Base-by-base conservation (phyloP, 2,113 vertebrate species). In the Cyrtonyx montezumae region DNA sequence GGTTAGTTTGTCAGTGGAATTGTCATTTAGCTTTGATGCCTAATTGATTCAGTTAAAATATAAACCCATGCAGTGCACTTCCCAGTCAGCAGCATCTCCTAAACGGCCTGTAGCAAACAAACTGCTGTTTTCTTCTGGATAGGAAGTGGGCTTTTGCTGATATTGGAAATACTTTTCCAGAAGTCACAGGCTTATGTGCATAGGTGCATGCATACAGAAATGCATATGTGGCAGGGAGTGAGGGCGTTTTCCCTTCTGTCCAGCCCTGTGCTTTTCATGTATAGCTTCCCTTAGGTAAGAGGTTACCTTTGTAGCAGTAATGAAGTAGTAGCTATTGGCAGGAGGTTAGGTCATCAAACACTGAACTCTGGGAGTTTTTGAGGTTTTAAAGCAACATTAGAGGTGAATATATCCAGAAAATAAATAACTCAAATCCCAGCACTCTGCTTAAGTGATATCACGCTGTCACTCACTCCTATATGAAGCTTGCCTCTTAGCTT, bases 131-230 rank as follows among this genome's bases (percentile, higher is more conserved):
- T 4, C 10, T 77, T 6, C 30, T 79, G 42, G 19, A 3, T 58
- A 11, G 26, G 45, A n/a, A 20, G 20, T 25, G 2, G 3, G 0
- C 15, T 66, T 48, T 46, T 67, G 28, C 2, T 11, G 42, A 70
- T 55, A 26, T 22, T 88, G 36, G 3, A 55, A 67, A 26, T 42
- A 67, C 19, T 37, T 91, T 77, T 46, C 85, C 18, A 55, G 32
- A 66, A 66, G 22, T 55, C 13, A 34, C 4, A 11, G 36, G 28
- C 25, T 46, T 61, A 36, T 71, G 36, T 32, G 16, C 2, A 0
- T 32, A 75, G 40, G 7, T 82, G 6, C 10, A 2, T 2, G 1
- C 46, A 2, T 9, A 53, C 12, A 80, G 30, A 1, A 2, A 23
- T 5, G 37, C 2, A 0, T 61, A 3, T 13, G n/a, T 53, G 13